Conservation (phyloP, 2,113 vertebrate species). For the Colossoma macropomum region DNA sequence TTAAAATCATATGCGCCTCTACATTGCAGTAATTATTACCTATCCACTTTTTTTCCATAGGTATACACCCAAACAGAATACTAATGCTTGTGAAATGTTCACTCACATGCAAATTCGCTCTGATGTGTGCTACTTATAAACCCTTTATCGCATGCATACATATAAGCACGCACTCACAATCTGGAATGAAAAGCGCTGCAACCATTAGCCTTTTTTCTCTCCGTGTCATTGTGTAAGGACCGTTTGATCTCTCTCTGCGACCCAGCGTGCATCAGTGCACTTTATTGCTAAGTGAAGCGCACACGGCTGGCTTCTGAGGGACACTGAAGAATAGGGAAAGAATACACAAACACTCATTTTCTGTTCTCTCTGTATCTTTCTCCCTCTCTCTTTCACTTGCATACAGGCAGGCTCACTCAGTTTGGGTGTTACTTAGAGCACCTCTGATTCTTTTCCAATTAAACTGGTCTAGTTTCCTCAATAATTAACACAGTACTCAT, state of each 20-base stretch:
- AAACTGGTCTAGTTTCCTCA: constrained; percentile 32
- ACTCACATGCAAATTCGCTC: constrained; percentile 15
- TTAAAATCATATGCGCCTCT: background rate
- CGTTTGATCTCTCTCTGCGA: constrained; percentile 56
- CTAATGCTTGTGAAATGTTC: background rate
- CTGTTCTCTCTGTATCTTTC: background rate
- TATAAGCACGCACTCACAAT: background rate
- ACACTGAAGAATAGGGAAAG: constrained; percentile 23
- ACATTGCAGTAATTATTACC: background rate
- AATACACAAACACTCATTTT: constrained; percentile 35
- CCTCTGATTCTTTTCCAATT: constrained; percentile 44
- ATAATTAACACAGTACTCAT: constrained; percentile 19
- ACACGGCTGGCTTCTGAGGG: constrained; percentile 33
- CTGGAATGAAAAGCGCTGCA: constrained; percentile 6
- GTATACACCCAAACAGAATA: background rate
- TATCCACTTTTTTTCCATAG: background rate
- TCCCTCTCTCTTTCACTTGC: constrained; percentile 9
- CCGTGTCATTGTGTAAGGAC: constrained; percentile 17
- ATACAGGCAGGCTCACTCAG: background rate
- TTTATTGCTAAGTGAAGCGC: constrained; percentile 28
- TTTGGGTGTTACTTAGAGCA: background rate
- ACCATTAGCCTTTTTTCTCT: constrained; percentile 25
- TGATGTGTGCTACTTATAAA: constrained; percentile 2
- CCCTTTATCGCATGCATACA: constrained; percentile 8
- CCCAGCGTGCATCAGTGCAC: constrained; percentile 33